phyloP scores from a whole-genome alignment of 2,113 vertebrate species.

The Nicator chloris region DNA sequence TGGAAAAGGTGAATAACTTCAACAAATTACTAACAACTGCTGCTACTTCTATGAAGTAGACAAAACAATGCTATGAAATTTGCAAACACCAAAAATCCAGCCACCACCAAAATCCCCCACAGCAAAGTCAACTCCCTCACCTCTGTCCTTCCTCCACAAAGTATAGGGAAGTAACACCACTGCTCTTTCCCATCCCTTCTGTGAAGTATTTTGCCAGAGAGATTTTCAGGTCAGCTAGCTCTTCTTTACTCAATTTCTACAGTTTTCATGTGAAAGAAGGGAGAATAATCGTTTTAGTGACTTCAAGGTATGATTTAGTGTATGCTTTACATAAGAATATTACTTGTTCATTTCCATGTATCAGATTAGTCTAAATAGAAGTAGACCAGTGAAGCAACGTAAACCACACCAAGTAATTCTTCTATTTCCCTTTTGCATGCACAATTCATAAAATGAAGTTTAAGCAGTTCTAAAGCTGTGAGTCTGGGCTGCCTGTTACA shows the following conservation, averaged over 20 bases:
- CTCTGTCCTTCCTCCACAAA: constrained; percentile 93
- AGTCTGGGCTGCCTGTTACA: background rate
- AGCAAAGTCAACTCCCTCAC: constrained; percentile 60
- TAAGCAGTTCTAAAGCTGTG: background rate
- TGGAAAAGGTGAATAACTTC: background rate
- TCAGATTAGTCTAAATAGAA: background rate
- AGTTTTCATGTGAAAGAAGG: background rate
- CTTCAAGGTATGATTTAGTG: background rate
- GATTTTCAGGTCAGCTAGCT: constrained; percentile 76
- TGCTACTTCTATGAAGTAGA: background rate
- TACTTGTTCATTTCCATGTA: background rate
- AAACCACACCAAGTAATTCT: background rate
- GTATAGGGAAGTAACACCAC: constrained; percentile 88
- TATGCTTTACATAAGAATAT: background rate
- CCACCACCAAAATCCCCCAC: background rate
- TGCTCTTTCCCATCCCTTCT: constrained; percentile 81
- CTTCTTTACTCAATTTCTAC: constrained; percentile 84
- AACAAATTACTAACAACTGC: background rate
- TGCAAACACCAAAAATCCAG: background rate
- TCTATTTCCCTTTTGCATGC: background rate
- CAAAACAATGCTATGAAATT: background rate
- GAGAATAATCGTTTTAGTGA: background rate
- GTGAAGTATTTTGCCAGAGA: constrained; percentile 83
- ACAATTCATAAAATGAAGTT: no score
- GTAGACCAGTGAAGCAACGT: background rate